Base-by-base conservation (phyloP, 1,140 invertebrate genomes). In the Drosophila sproati region DNA sequence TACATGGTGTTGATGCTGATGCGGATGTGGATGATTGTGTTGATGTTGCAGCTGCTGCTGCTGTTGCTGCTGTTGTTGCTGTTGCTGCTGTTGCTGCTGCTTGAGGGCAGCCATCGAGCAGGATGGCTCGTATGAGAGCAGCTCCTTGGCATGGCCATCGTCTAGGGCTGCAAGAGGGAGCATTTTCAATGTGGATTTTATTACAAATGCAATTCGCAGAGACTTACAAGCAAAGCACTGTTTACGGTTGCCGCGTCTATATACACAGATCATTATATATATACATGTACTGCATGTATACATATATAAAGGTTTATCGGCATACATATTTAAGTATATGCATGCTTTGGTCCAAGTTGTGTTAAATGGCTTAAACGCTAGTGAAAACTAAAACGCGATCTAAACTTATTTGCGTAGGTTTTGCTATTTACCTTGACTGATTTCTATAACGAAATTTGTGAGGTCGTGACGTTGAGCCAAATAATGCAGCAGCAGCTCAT, bases 381-480 rank as follows among this genome's bases (percentile, higher is more conserved):
- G 37, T 54, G 3, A 43, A 20, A 20, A 43, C 39, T 69, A 47
- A 43, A 73, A 77, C 83, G 80, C 80, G 80, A 51, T 43, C 78
- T 87, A 82, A 73, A 73, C 55, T 64, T 70, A 55, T 37, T 43
- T 34, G 3, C n/a, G 1, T 43, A 43, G 20, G 20, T 20, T 20
- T 43, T n/a, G n/a, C n/a, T 57, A 91, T 76, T 91, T 86, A 92
- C 91, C 91, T 86, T 92, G 91, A 48, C 82, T 91, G 72, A 92
- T 89, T 82, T 92, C 91, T 86, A 92, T 92, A 77, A 92, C 91
- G 83, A 92, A 92, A 82, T 92, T 92, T 71, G 91, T 92, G 60
- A 92, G 85, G 74, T 92, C 91, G 61, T 91, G 90, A 29, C 91
- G 70, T 72, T 92, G 91, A 43, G 87, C 91, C 85, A 92, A 76